phyloP scores from a whole-genome alignment of 2,888 invertebrate species.

The Watsonalla binaria region DNA sequence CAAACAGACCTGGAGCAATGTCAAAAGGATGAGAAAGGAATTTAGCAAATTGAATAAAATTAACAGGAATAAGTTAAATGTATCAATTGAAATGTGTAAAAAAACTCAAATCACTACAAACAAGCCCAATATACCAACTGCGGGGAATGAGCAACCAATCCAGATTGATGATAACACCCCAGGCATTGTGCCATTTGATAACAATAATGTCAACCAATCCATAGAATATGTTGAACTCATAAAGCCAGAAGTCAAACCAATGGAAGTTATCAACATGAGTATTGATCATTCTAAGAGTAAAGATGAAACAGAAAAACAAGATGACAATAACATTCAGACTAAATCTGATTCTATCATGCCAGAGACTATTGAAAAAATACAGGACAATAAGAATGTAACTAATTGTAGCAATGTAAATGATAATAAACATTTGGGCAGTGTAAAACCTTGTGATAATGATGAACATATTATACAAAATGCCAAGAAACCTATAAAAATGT shows the following conservation, averaged over 20 bases:
- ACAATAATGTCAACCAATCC: conserved; percentile 6
- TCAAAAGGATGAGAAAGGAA: conserved; percentile 68
- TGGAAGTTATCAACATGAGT: not conserved
- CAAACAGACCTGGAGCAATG: conserved; percentile 62
- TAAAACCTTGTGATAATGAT: conserved; percentile 5
- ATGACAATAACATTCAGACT: not conserved
- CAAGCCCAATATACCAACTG: conserved; percentile 18
- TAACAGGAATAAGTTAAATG: conserved; percentile 63
- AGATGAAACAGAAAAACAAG: not conserved
- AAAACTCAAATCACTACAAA: conserved; percentile 39
- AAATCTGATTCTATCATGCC: not conserved
- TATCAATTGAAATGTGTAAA: conserved; percentile 68
- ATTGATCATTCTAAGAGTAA: not conserved
- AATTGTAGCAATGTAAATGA: conserved; percentile 1
- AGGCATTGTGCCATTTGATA: conserved; percentile 8
- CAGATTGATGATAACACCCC: conserved; percentile 55
- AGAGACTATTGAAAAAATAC: not conserved
- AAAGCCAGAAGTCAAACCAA: not conserved
- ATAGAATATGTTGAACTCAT: conserved; percentile 6
- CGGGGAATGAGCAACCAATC: conserved; percentile 17
- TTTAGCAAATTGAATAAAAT: conserved; percentile 62
- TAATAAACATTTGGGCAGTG: not conserved
- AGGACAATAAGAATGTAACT: not conserved
- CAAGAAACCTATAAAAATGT: conserved; percentile 48
- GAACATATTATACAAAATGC: conserved; percentile 4